Conservation (phyloP, 2,113 vertebrate species). For the Tragulus kanchil region DNA sequence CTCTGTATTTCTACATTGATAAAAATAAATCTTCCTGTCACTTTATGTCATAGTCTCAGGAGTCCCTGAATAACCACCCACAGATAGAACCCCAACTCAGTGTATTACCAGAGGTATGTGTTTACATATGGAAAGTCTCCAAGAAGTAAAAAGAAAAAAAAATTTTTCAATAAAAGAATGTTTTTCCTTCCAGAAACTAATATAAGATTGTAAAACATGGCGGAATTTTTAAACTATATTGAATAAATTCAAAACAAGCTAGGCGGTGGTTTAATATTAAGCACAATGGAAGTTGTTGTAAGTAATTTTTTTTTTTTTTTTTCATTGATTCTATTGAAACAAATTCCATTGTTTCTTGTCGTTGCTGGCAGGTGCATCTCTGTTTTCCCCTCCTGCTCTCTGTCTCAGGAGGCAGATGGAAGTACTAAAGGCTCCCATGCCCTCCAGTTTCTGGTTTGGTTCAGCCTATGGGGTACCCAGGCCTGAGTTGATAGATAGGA, state of each 20-base stretch:
- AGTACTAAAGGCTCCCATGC: fast-evolving
- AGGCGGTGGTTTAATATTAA: background rate
- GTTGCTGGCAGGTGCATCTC: background rate
- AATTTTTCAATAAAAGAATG: background rate
- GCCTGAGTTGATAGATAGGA: background rate
- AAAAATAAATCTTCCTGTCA: conserved; percentile 12
- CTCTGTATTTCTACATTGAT: background rate
- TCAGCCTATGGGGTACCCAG: background rate
- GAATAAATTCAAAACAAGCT: background rate
- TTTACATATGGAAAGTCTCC: background rate
- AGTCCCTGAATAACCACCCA: background rate
- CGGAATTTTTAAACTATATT: background rate
- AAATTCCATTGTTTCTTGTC: fast-evolving
- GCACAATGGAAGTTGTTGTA: background rate
- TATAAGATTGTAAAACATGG: background rate
- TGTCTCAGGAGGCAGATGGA: background rate
- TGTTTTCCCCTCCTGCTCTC: background rate
- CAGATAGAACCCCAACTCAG: background rate
- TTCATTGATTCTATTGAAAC: background rate
- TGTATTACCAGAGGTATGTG: background rate
- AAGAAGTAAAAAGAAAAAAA: background rate
- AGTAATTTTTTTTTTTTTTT: background rate
- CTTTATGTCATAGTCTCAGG: background rate
- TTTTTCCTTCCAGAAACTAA: conserved; percentile 24
- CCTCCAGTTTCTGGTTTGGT: background rate